A percentile compares a stretch with the other conserved stretches of the same genome.
Evolutionary conservation across 64 coral and sea anemone species (phyloP).

Genomic region (Platygyra sinensis): DNA sequence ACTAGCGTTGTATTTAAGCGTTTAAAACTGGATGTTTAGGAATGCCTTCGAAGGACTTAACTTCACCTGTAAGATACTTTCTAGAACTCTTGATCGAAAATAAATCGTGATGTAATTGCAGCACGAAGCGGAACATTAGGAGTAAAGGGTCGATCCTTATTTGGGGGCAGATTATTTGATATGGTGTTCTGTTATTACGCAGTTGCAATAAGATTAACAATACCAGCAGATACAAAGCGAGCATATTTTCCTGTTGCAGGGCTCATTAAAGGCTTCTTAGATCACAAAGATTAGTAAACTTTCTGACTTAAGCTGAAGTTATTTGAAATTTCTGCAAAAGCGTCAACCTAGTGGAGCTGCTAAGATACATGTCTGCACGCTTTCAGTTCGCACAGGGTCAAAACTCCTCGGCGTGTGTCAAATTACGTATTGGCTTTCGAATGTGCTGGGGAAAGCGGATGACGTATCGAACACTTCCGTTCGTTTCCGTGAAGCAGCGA

Average conservation of each 20-base stretch:
- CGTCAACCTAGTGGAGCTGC: background rate
- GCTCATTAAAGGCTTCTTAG: background rate
- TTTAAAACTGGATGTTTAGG: background rate
- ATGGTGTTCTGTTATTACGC: slow-evolving; percentile 3
- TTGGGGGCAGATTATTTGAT: background rate
- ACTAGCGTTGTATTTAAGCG: background rate
- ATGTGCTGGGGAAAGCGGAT: slow-evolving; percentile 28
- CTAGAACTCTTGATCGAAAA: slow-evolving; percentile 36
- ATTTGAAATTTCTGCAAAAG: slow-evolving; percentile 5
- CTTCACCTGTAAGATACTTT: background rate
- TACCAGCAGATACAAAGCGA: background rate
- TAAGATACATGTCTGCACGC: slow-evolving; percentile 15
- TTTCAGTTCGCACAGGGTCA: slow-evolving; percentile 10
- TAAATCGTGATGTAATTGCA: slow-evolving; percentile 45
- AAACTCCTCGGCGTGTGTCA: slow-evolving; percentile 26
- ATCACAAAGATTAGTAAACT: background rate
- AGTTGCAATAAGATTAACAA: background rate
- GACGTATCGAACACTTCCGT: slow-evolving; percentile 43
- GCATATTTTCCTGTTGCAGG: background rate
- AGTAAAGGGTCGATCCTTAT: slow-evolving; percentile 1
- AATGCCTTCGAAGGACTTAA: background rate
- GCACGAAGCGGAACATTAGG: slow-evolving; percentile 14
- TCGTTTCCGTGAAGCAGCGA: background rate
- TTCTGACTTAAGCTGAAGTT: background rate
- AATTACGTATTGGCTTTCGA: slow-evolving; percentile 47